phyloP scores from a whole-genome alignment of 2,888 invertebrate species.

The Monoplex corrugatus region DNA sequence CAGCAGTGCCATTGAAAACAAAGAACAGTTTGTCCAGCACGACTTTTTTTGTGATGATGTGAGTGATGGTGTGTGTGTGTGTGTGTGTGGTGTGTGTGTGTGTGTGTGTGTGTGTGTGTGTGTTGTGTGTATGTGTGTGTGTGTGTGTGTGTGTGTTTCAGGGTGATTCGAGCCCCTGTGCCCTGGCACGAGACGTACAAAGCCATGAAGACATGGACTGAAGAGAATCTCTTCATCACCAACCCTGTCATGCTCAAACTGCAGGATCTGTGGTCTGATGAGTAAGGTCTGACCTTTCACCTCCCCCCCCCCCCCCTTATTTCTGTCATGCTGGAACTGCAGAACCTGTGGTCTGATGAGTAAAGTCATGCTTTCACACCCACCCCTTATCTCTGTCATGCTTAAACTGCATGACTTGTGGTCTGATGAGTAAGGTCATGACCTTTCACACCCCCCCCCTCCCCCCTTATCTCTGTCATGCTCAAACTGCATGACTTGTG shows the following conservation, averaged over 20 bases:
- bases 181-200: constrained; percentile 90
- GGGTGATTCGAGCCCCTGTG: constrained; percentile 89
- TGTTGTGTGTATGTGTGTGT: too few relatives aligned
- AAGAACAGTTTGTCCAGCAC: neutral
- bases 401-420: too few relatives aligned
- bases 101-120: too few relatives aligned
- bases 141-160: too few relatives aligned
- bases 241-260: constrained; percentile 87
- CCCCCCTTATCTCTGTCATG: too few relatives aligned
- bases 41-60: neutral
- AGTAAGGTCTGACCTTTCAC: constrained; percentile 84
- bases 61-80: too few relatives aligned
- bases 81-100: too few relatives aligned
- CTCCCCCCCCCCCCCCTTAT: neutral
- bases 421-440: too few relatives aligned
- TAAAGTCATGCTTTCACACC: constrained; percentile 77
- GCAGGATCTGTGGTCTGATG: constrained; percentile 87
- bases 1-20: too few relatives aligned
- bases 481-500: too few relatives aligned
- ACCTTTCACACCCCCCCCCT: too few relatives aligned
- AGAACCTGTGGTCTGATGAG: constrained; percentile 88
- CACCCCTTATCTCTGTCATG: neutral
- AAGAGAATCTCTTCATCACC: constrained; percentile 86
- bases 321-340: constrained; percentile 85
- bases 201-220: constrained; percentile 86